Evolutionary conservation across 2,797 vertebrate species (phyloP), one percentile per base, ranked within the genome.

Genomic region (Spea hammondii): DNA sequence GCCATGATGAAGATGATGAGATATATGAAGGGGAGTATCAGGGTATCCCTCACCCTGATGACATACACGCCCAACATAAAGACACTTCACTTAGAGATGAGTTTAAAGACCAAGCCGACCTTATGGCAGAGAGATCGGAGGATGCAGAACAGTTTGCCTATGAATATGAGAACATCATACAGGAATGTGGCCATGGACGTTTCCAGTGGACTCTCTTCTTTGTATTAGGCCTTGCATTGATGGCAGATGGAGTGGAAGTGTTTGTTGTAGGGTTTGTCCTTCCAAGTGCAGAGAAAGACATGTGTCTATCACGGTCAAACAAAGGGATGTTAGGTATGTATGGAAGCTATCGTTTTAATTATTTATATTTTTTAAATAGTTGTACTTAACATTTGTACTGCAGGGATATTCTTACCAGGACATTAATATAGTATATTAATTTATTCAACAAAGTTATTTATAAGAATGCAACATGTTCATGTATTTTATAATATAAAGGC

Each of bases 21-120:
- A 96, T 98, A 91, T 99, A 99, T 0, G 96, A 99, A 86, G 97
- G 97, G 5, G 97, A 99, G 84, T 99, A 99, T 89, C 97, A 99
- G 90, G 97, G 97, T 32, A 90, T 99, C 84, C 97, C 97, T 1
- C 97, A 98, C 84, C 97, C 97, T 0, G 97, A 99, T 4, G 96
- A 99, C 74, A 89, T 95, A 86, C 97, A 95, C 87, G 88, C 91
- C 79, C 86, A 93, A 83, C 93, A 95, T 46, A 89, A 93, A 83
- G 76, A 88, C 0, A 88, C 94, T 77, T 91, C 93, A 0, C 59
- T 91, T 70, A 92, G 84, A 50, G 95, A 96, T 84, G 95, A 95
- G 55, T 88, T 91, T 76, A 88, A 84, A 78, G 92, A 91, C 84
- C 92, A 89, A 8, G 85, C 86, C 55, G 95, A 95, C 32, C 89